Evolutionary conservation across 2,888 invertebrate species (phyloP).

Genomic region (Trichacis sp.): DNA sequence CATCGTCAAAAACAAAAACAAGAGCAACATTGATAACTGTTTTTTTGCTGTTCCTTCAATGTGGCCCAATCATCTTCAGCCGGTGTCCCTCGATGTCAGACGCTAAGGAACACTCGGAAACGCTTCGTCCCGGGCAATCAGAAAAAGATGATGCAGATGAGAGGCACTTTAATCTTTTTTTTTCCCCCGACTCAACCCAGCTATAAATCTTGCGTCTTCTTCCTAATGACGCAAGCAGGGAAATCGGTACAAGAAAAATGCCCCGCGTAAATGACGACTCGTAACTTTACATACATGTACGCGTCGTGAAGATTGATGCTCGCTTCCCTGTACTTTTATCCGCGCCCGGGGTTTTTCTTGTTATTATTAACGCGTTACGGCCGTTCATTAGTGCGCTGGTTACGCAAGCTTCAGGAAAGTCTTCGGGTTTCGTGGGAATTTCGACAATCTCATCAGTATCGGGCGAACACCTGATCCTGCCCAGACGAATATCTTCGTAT

Average conservation of each 20-base stretch:
- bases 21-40: too few relatives aligned
- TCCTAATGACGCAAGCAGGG: background rate
- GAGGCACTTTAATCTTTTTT: background rate
- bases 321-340: constrained; percentile 2
- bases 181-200: background rate
- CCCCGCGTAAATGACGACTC: background rate
- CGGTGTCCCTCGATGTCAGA: too few relatives aligned
- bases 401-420: constrained; percentile 27
- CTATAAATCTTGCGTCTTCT: background rate
- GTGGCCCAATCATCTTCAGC: too few relatives aligned
- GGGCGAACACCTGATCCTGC: constrained; percentile 34
- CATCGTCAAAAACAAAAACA: too few relatives aligned
- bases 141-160: background rate
- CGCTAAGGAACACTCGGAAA: too few relatives aligned
- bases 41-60: too few relatives aligned
- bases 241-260: background rate
- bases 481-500: constrained; percentile 36
- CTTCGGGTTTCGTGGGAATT: constrained; percentile 15
- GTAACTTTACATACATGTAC: background rate
- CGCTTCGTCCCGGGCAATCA: too few relatives aligned
- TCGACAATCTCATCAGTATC: constrained; percentile 23
- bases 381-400: constrained; percentile 32
- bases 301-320: background rate
- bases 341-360: constrained; percentile 5
- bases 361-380: constrained; percentile 31